phyloP scores from a whole-genome alignment of 2,113 vertebrate species.

The Strix aluco region DNA sequence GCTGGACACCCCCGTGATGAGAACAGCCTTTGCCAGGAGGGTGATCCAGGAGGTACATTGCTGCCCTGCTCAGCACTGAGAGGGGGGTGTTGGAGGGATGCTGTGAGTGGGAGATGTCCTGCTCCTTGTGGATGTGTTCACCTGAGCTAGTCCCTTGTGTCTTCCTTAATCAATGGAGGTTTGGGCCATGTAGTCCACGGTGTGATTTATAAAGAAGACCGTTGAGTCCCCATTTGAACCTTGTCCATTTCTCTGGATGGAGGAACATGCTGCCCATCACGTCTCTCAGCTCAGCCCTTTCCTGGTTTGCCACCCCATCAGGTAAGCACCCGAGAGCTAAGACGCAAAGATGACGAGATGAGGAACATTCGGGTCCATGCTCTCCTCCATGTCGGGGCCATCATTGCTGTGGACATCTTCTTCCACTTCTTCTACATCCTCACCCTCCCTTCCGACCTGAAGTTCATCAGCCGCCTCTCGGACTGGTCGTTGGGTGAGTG shows the following conservation, averaged over 20 bases:
- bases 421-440: slow-evolving; percentile 98
- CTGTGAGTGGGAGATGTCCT: not conserved
- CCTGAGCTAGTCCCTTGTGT: not conserved
- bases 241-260: rapidly evolving
- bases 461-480: slow-evolving; percentile 84
- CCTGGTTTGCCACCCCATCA: slow-evolving; percentile 44
- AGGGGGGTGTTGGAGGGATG: not conserved
- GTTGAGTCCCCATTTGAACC: rapidly evolving
- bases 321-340: slow-evolving; percentile 80
- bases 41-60: no score
- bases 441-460: slow-evolving; percentile 88
- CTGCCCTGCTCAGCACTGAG: not conserved
- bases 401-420: slow-evolving; percentile 84
- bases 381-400: slow-evolving; percentile 71
- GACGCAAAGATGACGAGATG: slow-evolving; percentile 85
- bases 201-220: not conserved
- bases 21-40: not conserved
- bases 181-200: rapidly evolving
- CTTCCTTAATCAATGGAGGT: not conserved
- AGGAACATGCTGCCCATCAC: not conserved
- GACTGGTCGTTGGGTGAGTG: slow-evolving; percentile 91
- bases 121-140: not conserved
- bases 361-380: slow-evolving; percentile 84
- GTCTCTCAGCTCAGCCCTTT: not conserved
- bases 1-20: not conserved